Base-by-base conservation (phyloP, 1,140 invertebrate genomes). In the Portunus trituberculatus region DNA sequence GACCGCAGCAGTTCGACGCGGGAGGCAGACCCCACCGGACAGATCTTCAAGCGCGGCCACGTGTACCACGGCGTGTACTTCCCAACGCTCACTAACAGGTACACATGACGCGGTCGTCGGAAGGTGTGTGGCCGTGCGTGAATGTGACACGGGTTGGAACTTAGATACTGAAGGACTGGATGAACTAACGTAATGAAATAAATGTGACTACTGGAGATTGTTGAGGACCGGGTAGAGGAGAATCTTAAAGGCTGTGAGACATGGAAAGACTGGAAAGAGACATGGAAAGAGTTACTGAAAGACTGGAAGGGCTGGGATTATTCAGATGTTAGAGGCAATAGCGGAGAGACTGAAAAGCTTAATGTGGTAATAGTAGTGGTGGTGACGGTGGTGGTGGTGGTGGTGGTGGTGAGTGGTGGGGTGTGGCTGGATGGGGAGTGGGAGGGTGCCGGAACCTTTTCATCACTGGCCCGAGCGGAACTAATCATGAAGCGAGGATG, bases 21-120 rank as follows among this genome's bases (percentile, higher is more conserved):
- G 14, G 96, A 96, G 90, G 96, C 96, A 45, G 96, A 96, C 76
- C 96, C 96, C 16, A 95, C 95, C 6, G 96, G 94, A 14, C 95
- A 88, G 92, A 96, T 96, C 88, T 96, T 93, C 94, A 95, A 95
- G 86, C 89, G 92, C 52, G 95, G 52, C 97, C 95, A 94, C 59
- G 94, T 95, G 4, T 93, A 92, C 39, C 90, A 89, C 45, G 94
- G 94, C 0, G 91, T 95, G 8, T 95, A 95, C 83, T 92, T 95
- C 84, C 94, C 94, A 0, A 95, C 94, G 0, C 91, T 95, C 32
- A 95, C 94, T 0, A 95, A 95, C 94, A 95, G 94, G 94, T 95
- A 92, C 16, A 20, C 52, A 48, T 6, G 12, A 12, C 8, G 59
- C 67, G 28, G 46, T 16, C 28, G 16, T 20, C 31, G 0, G 39